Conservation (phyloP, 2,113 vertebrate genomes). For the Nibea albiflora region DNA sequence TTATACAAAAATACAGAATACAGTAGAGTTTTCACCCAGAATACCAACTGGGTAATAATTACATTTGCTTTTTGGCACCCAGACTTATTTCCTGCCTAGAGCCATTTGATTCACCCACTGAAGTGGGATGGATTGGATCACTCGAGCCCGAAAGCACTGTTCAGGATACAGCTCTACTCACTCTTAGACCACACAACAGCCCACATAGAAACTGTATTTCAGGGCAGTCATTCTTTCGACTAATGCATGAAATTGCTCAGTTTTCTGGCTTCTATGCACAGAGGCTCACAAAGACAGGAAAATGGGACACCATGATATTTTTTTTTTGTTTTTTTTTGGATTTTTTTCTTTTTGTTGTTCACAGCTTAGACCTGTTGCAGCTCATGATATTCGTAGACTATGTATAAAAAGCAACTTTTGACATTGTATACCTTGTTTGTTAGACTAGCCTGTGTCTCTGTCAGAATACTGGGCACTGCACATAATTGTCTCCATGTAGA, state of each 20-base stretch:
- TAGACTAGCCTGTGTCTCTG: slow-evolving; percentile 44
- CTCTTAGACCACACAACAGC: slow-evolving; percentile 33
- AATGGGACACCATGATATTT: slow-evolving; percentile 64
- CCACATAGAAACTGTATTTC: slow-evolving; percentile 51
- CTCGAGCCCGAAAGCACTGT: slow-evolving; percentile 52
- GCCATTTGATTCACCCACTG: slow-evolving; percentile 61
- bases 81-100: slow-evolving; percentile 80
- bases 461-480: slow-evolving; percentile 56
- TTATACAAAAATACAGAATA: slow-evolving; percentile 88
- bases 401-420: slow-evolving; percentile 57
- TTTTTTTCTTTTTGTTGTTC: slow-evolving; percentile 54
- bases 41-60: slow-evolving; percentile 78
- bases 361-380: slow-evolving; percentile 80
- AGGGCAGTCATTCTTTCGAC: slow-evolving; percentile 47
- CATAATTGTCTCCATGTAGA: slow-evolving; percentile 42
- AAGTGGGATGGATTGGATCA: slow-evolving; percentile 44
- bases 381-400: slow-evolving; percentile 67
- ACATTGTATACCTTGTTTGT: slow-evolving; percentile 53
- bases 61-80: slow-evolving; percentile 83
- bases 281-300: slow-evolving; percentile 70
- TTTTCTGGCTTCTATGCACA: slow-evolving; percentile 38
- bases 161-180: slow-evolving; percentile 42
- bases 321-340: slow-evolving; percentile 6
- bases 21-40: slow-evolving; percentile 84
- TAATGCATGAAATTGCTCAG: slow-evolving; percentile 41